Evolutionary conservation across 1,140 invertebrate species (phyloP), one percentile per base, ranked within the genome.

Genomic region (Lepidostoma basale): DNA sequence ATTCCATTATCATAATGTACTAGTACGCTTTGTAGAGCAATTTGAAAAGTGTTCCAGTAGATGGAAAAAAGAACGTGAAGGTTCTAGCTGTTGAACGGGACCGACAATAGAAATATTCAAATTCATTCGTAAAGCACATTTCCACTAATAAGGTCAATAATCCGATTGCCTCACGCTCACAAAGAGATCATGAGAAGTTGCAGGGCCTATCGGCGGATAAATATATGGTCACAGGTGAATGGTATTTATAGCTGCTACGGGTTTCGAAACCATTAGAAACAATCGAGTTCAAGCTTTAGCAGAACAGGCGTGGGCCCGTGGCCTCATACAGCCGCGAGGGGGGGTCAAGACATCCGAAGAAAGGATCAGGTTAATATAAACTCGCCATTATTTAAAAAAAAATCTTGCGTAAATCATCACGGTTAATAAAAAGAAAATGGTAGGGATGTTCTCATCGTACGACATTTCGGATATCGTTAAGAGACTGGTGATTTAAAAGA

Each of bases 111-210:
- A 30, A 33, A 28, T 18, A 56, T 56, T 56, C 30, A 20, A 56
- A 56, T 56, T 22, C 16, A 9, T 22, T 54, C 30, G 14, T 28
- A 18, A 5, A 12, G 14, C n/a, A 33, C 28, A 18, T 16, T 6
- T 18, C 33, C 22, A 56, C 30, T 56, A 56, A 56, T 56, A 56
- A 56, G 52, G 52, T 56, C 52, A 56, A 56, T 39, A 56, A 56
- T 56, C 28, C 28, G 30, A 33, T 56, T 56, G 52, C 52, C 18
- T 56, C 52, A 56, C 30, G 23, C 10, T 47, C 20, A 18, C 20
- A 39, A 56, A 56, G 52, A 56, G 14, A 56, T 56, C 52, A 16
- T 9, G 52, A 39, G 52, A 56, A 56, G 52, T 33, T 56, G 36
- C 52, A 56, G 52, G 52, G 52, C 52, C 52, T 39, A 33, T 33